Evolutionary conservation across 2,888 invertebrate genomes (phyloP).

Genomic region (Drosophila flavopinicola): DNA sequence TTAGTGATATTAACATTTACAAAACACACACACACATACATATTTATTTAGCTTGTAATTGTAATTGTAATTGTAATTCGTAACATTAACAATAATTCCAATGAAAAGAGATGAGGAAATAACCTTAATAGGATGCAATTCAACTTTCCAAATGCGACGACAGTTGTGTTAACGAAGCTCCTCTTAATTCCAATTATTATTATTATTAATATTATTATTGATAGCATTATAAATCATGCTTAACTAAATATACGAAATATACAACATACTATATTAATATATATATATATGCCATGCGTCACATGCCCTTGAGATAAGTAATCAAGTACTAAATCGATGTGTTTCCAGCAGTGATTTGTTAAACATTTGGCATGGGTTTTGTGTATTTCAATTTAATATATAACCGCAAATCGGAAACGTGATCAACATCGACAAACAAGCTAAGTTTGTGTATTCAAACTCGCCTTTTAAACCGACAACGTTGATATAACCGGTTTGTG

Average conservation of each 20-base stretch:
- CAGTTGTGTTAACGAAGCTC: conserved; percentile 46
- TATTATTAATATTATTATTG: conserved; percentile 33
- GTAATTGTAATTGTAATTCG: conserved; percentile 51
- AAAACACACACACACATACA: conserved; percentile 24
- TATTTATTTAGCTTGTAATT: conserved; percentile 64
- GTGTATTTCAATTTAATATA: not conserved
- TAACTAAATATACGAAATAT: conserved; percentile 80
- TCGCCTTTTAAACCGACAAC: no score
- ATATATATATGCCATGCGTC: conserved; percentile 1
- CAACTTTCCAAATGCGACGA: conserved; percentile 30
- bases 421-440: not conserved
- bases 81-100: conserved; percentile 55
- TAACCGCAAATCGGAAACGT: not conserved
- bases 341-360: not conserved
- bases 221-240: conserved; percentile 77
- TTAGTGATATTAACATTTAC: conserved; percentile 79
- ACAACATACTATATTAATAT: conserved; percentile 58
- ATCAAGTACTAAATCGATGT: not conserved
- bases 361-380: not conserved
- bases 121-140: conserved; percentile 16
- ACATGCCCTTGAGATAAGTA: not conserved
- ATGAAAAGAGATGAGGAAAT: conserved; percentile 6
- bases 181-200: conserved; percentile 62
- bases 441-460: no score
- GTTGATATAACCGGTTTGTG: no score